These are phyloP conservation scores for Phainopepla nitens DNA, from an alignment of 2,113 vertebrate species.

Conservation along the genomic window DNA sequence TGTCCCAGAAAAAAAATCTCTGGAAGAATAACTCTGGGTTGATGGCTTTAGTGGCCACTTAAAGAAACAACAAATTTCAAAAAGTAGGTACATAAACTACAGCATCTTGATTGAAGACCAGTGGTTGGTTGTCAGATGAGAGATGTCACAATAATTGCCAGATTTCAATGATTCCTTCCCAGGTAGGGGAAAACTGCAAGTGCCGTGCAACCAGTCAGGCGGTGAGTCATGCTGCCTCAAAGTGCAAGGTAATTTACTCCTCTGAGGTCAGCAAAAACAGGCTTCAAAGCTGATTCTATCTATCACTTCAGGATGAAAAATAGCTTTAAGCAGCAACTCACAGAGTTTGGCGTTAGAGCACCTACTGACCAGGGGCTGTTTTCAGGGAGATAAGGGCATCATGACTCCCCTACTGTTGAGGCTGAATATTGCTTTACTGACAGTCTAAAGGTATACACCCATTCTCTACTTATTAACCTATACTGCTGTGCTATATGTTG, in stretches of 20 bases:
- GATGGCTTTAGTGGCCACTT: neutral
- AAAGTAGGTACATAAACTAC: neutral
- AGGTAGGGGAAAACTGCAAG: neutral
- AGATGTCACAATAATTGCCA: neutral
- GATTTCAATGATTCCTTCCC: neutral
- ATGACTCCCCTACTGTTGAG: neutral
- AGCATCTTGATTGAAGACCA: neutral
- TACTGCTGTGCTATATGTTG: neutral
- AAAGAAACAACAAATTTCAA: neutral
- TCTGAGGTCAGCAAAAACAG: constrained; percentile 30
- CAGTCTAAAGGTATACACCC: neutral
- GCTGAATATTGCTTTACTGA: neutral
- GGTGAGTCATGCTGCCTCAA: neutral
- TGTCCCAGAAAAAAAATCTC: neutral
- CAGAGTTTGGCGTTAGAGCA: neutral
- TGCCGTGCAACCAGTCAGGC: neutral
- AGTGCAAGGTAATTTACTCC: neutral
- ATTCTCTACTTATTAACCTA: neutral
- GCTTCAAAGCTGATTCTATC: constrained; percentile 21
- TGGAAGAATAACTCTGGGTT: neutral
- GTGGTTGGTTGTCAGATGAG: neutral
- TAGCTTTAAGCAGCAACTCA: neutral
- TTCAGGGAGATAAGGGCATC: constrained; percentile 13
- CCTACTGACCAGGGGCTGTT: neutral
- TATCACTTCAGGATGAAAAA: neutral